Evolutionary conservation across 1,140 invertebrate species (phyloP).

Genomic region (Aphelenchoides avenae): DNA sequence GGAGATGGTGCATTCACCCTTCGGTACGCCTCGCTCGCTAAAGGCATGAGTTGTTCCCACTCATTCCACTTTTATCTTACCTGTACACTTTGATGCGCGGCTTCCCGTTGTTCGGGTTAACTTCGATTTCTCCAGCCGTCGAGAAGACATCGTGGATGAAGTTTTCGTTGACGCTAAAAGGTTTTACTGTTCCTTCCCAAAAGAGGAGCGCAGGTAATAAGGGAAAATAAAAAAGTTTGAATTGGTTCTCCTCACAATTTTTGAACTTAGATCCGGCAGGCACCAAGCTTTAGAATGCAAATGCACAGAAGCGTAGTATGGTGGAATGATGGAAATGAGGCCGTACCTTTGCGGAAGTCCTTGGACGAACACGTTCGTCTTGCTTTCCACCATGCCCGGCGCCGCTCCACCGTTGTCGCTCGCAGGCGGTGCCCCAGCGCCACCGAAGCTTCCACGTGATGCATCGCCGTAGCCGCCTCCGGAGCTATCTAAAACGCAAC

Average conservation of each 20-base stretch:
- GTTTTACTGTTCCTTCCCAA: too few relatives aligned
- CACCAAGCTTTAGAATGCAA: too few relatives aligned
- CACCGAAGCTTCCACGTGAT: background rate
- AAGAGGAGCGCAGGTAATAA: too few relatives aligned
- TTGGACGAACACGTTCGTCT: slow-evolving; percentile 21
- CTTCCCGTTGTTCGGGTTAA: slow-evolving; percentile 25
- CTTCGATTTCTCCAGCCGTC: slow-evolving; percentile 13
- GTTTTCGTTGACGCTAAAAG: slow-evolving; percentile 28
- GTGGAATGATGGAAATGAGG: background rate
- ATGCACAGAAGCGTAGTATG: too few relatives aligned
- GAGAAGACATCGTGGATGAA: slow-evolving; percentile 32
- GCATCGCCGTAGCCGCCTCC: background rate
- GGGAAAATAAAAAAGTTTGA: background rate
- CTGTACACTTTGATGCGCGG: slow-evolving; percentile 30
- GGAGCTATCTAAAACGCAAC: background rate
- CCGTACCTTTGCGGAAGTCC: slow-evolving; percentile 29
- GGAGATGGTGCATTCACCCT: too few relatives aligned
- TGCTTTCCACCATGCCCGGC: slow-evolving; percentile 1
- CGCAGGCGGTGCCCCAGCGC: background rate
- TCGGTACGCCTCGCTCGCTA: too few relatives aligned
- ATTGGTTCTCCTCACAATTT: background rate
- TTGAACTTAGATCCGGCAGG: background rate
- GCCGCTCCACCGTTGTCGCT: background rate
- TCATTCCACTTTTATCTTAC: too few relatives aligned
- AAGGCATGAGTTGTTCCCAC: too few relatives aligned